Evolutionary conservation across 1,140 invertebrate genomes (phyloP).

Genomic region (Dufourea novaeangliae): DNA sequence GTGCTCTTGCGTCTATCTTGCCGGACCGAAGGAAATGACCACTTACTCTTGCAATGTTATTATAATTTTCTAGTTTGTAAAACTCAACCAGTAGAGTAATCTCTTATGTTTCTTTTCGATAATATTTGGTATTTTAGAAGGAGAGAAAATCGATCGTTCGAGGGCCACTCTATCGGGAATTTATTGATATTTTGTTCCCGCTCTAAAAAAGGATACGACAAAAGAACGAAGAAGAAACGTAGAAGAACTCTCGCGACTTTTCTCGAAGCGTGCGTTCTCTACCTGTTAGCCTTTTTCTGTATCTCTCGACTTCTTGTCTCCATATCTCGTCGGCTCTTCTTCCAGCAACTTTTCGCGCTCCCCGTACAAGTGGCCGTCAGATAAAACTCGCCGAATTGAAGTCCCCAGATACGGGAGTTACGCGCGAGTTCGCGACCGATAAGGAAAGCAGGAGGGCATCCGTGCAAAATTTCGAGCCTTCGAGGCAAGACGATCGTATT

Average conservation of each 20-base stretch:
- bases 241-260: background rate
- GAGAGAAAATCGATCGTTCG: no score
- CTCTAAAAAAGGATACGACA: no score
- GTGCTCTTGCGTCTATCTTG: no score
- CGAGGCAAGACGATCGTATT: no score
- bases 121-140: no score
- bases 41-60: background rate
- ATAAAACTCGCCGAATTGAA: constrained; percentile 50
- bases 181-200: no score
- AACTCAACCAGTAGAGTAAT: no score
- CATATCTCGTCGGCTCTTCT: constrained; percentile 15
- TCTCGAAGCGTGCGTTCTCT: background rate
- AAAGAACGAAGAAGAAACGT: no score
- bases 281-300: constrained; percentile 14
- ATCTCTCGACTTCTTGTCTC: background rate
- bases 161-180: no score
- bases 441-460: constrained; percentile 7
- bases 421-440: constrained; percentile 49
- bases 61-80: no score
- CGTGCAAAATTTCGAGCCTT: no score
- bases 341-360: constrained; percentile 15
- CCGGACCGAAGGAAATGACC: background rate
- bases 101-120: no score
- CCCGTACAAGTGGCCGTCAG: constrained; percentile 51
- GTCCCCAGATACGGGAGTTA: constrained; percentile 44